Evolutionary conservation across 2,113 vertebrate genomes (phyloP).

Genomic region (Cacatua alba): DNA sequence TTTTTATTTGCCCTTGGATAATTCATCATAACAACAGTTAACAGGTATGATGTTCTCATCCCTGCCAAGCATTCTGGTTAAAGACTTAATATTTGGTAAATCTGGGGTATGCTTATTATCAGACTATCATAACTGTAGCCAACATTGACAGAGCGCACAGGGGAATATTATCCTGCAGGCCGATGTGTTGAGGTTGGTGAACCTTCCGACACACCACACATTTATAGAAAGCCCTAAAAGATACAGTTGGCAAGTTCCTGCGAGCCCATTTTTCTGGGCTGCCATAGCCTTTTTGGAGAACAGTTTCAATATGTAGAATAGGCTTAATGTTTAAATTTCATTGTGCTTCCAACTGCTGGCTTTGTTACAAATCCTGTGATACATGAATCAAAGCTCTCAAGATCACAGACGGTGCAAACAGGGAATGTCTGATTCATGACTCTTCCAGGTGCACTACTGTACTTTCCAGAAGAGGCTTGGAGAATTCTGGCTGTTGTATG

Average conservation of each 20-base stretch:
- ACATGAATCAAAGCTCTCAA: background rate
- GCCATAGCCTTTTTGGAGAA: background rate
- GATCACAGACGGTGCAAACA: background rate
- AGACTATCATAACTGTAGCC: background rate
- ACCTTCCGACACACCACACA: background rate
- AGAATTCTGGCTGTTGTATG: background rate
- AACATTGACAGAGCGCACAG: background rate
- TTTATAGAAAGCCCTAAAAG: background rate
- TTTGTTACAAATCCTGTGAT: background rate
- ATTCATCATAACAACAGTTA: background rate
- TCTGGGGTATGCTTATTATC: background rate
- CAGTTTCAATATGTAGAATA: background rate
- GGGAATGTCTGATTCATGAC: background rate
- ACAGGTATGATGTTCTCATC: background rate
- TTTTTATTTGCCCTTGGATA: background rate
- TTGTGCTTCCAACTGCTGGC: background rate
- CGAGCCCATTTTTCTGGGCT: background rate
- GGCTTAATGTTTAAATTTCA: background rate
- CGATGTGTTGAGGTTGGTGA: background rate
- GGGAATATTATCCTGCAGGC: background rate
- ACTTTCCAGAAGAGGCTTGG: background rate
- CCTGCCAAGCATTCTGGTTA: background rate
- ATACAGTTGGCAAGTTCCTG: background rate
- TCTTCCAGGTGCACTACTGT: background rate
- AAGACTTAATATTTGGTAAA: background rate